Base-by-base conservation (phyloP, 1,140 invertebrate species). In the Homalodisca vitripennis region DNA sequence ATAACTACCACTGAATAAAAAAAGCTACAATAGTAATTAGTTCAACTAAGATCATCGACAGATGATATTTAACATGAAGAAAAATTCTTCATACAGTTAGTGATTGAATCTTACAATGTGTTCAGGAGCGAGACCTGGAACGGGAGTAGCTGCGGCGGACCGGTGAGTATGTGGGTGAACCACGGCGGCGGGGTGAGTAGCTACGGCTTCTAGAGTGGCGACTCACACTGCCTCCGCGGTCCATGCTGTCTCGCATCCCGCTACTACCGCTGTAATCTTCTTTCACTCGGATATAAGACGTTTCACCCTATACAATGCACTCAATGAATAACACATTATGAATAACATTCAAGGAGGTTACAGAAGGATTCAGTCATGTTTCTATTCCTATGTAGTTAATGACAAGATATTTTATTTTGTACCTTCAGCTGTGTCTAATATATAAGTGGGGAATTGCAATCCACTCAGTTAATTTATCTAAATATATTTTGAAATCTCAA, bases 301-400 rank as follows among this genome's bases (percentile, higher is more conserved):
- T 92, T 82, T 98, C 97, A 70, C 96, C 96, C 95, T 98, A 76
- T 32, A n/a, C n/a, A n/a, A n/a, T n/a, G n/a, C n/a, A n/a, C n/a
- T n/a, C 83, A 71, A 75, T 68, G 72, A 74, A 71, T 27, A 65
- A 72, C 63, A 72, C 67, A 53, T 27, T 64, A 27, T 67, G 31
- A 67, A 71, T 66, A 70, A 62, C 41, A 62, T 26, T 20, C 14
- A 20, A 1, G 1, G 14, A 1, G 32, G 10, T n/a, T 46, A 46
- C 41, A 46, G 10, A 12, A 12, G 41, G n/a, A 46, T 12, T 46
- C 41, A 46, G 41, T n/a, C n/a, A 46, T 46, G 10, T n/a, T 46
- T 10, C 12, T 46, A 46, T 46, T 46, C n/a, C n/a, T 46, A 62
- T 27, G 65, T 66, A 66, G 48, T 24, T 68, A 67, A 72, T 68